phyloP scores from a whole-genome alignment of 2,888 invertebrate genomes.

The Chalcosyrphus nemorum region DNA sequence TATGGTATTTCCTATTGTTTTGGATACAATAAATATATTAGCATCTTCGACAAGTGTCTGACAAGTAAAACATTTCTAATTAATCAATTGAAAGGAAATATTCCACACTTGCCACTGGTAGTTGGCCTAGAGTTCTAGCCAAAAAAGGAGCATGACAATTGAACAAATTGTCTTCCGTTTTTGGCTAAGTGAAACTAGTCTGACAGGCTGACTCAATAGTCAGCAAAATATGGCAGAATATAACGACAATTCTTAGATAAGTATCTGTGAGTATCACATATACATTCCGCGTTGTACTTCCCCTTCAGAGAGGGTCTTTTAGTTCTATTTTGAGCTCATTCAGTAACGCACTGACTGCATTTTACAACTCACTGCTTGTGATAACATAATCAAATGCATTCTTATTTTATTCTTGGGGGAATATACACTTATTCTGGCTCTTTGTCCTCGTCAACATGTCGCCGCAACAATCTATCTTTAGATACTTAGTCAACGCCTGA shows the following conservation, averaged over 20 bases:
- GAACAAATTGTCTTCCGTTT: conserved; percentile 11
- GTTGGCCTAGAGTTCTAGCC: background rate
- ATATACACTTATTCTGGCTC: background rate
- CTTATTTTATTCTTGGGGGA: background rate
- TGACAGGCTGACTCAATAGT: background rate
- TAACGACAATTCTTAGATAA: background rate
- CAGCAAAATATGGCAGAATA: background rate
- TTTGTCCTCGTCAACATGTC: conserved; percentile 33
- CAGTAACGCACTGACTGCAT: background rate
- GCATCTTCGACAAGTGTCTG: background rate
- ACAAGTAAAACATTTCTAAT: conserved; percentile 28
- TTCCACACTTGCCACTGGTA: background rate
- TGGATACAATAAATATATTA: background rate
- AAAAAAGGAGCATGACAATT: conserved; percentile 1
- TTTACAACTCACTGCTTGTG: conserved; percentile 18
- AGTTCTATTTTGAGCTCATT: conserved; percentile 27
- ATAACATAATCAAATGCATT: conserved; percentile 51
- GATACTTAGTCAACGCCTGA: conserved; percentile 54
- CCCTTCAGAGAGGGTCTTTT: conserved; percentile 6
- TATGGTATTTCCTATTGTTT: too few species aligned
- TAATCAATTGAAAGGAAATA: conserved; percentile 5
- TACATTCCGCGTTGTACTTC: too few species aligned
- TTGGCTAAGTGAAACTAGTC: background rate
- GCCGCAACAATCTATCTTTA: conserved; percentile 59
- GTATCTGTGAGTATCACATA: background rate